Evolutionary conservation across 2,113 vertebrate species (phyloP).

Genomic region (Rhadina sibilatrix): DNA sequence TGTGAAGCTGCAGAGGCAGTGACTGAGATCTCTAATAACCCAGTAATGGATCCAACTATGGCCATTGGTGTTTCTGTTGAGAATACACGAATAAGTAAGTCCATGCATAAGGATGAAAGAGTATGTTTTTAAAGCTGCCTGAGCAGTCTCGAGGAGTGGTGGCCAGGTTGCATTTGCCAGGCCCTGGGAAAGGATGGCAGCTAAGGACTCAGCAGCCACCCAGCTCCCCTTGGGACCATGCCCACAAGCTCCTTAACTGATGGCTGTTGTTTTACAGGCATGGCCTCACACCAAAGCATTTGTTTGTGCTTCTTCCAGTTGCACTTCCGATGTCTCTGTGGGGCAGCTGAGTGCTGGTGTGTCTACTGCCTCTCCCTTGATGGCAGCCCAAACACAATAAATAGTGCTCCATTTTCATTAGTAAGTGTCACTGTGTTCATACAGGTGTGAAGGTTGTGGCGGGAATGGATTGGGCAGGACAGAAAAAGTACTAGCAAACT

Average conservation of each 20-base stretch:
- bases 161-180: not conserved
- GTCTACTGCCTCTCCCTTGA: not conserved
- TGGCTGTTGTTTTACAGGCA: not conserved
- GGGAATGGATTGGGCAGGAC: not conserved
- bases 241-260: not conserved
- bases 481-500: not conserved
- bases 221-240: not conserved
- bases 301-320: not conserved
- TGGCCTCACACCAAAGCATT: not conserved
- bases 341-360: not conserved
- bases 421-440: not conserved
- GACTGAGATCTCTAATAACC: conserved; percentile 63
- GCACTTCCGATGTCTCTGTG: not conserved
- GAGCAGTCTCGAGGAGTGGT: not conserved
- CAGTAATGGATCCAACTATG: conserved; percentile 61
- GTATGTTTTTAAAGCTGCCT: conserved; percentile 2
- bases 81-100: conserved; percentile 60
- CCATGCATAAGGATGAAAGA: not conserved
- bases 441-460: not conserved
- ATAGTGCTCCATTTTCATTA: not conserved
- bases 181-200: not conserved
- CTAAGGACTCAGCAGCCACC: not conserved
- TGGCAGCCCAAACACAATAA: not conserved
- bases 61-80: conserved; percentile 39
- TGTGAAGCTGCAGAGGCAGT: not conserved